Base-by-base conservation (phyloP, 2,797 vertebrate genomes). In the Neomorphus geoffroyi region DNA sequence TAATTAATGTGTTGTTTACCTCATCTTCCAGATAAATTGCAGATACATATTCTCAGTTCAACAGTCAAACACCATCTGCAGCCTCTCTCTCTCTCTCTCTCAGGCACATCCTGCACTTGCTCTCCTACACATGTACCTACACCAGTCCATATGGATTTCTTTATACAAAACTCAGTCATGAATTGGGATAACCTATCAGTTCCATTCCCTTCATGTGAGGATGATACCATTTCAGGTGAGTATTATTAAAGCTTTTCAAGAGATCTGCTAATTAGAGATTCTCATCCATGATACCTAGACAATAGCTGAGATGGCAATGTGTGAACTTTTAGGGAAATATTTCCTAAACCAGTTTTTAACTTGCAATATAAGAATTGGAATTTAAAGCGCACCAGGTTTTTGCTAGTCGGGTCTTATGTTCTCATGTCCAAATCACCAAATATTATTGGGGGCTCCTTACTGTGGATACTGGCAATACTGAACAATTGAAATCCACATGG, bases 1-100 rank as follows among this genome's bases (percentile, higher is more conserved):
- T 96, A 97, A 97, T 96, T 97, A 97, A 95, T 96, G 72, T 86
- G 78, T n/a, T 96, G 93, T 95, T 97, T 97, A 96, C 94, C 61
- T 96, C 93, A 81, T 95, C 94, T 95, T 94, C 65, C 78, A 96
- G 94, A 95, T 96, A 96, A 96, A 96, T 92, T 96, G 81, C 91
- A 96, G 93, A 96, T 96, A 95, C 78, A 69, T 93, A 96, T 92
- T 96, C 92, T 94, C 94, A 97, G 94, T 96, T 96, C 94, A 96
- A 94, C 92, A 96, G 94, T 96, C 95, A 96, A 96, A 96, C 78
- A 95, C 89, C 94, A 96, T 94, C 93, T 95, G 94, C 88, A 97
- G 88, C 48, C 61, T 86, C 46, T 90, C 57, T 92, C 54, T 92
- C 50, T 92, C 54, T 92, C 50, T 93, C 83, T 95, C 89, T 65